Conservation (phyloP, 2,113 vertebrate genomes). For the Phylloscopus trochiloides region DNA sequence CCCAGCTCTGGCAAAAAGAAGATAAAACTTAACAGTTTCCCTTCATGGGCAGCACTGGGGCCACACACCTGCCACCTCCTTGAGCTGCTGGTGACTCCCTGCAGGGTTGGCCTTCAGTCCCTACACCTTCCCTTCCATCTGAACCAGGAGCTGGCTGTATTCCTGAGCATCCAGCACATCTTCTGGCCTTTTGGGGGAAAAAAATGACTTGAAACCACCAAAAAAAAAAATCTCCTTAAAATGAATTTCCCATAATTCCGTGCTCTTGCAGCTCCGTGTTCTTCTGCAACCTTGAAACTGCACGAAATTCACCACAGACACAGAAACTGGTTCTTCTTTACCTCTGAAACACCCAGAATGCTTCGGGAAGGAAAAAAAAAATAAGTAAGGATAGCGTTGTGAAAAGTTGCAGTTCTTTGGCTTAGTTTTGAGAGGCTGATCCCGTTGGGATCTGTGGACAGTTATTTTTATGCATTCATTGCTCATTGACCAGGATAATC, state of each 20-base stretch:
- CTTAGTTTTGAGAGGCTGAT: neutral
- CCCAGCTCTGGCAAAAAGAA: neutral
- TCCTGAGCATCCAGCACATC: accelerated
- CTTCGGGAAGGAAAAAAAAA: neutral
- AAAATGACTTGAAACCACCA: accelerated
- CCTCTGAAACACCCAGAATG: neutral
- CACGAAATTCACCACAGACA: neutral
- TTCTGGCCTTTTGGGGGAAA: neutral
- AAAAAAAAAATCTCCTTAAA: neutral
- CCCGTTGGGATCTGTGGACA: neutral
- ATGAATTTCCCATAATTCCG: accelerated
- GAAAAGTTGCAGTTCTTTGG: neutral
- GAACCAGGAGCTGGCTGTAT: neutral
- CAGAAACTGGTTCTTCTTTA: neutral
- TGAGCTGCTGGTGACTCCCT: neutral
- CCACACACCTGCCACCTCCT: neutral
- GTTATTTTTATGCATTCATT: slow-evolving; percentile 53
- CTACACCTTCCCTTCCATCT: neutral
- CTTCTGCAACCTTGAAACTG: neutral
- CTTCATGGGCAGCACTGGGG: neutral
- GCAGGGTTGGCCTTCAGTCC: neutral
- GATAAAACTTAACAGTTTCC: neutral
- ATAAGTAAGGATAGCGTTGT: neutral
- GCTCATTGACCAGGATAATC: slow-evolving; percentile 64
- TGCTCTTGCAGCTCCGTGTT: neutral